Percentiles rank a stretch among this genome's conserved stretches.
Evolutionary conservation across 2,888 invertebrate genomes (phyloP).

Genomic region (Coenonympha arcania): DNA sequence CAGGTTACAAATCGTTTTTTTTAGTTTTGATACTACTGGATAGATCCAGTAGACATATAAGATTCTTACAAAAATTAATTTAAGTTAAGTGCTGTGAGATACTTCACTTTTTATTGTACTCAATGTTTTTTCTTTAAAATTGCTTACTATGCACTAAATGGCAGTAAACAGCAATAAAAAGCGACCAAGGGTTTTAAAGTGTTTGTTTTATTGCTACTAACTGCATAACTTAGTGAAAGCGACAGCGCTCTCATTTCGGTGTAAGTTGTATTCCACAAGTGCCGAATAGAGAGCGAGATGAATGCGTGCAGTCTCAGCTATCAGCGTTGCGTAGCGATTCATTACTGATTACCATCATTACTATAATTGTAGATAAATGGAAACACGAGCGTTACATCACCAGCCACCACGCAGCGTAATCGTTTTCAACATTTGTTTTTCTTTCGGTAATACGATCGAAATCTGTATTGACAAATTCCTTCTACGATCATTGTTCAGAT

Average conservation of each 20-base stretch:
- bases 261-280: too few species aligned
- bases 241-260: neutral
- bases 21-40: too few species aligned
- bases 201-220: neutral
- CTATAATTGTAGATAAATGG: constrained; percentile 31
- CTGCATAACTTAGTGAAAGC: too few species aligned
- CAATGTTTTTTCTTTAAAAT: neutral
- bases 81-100: too few species aligned
- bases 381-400: constrained; percentile 13
- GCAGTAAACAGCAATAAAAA: neutral
- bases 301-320: constrained; percentile 29
- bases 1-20: too few species aligned
- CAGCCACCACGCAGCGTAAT: neutral
- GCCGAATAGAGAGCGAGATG: constrained; percentile 7
- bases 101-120: too few species aligned
- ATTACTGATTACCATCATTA: constrained; percentile 44
- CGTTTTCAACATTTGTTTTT: neutral
- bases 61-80: too few species aligned
- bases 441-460: neutral
- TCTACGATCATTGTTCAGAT: too few species aligned
- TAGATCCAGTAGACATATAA: too few species aligned
- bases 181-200: neutral
- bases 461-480: too few species aligned
- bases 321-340: constrained; percentile 32
- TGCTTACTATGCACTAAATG: too few species aligned